Conservation (phyloP, 2,113 vertebrate genomes). For the Eulemur macaco region DNA sequence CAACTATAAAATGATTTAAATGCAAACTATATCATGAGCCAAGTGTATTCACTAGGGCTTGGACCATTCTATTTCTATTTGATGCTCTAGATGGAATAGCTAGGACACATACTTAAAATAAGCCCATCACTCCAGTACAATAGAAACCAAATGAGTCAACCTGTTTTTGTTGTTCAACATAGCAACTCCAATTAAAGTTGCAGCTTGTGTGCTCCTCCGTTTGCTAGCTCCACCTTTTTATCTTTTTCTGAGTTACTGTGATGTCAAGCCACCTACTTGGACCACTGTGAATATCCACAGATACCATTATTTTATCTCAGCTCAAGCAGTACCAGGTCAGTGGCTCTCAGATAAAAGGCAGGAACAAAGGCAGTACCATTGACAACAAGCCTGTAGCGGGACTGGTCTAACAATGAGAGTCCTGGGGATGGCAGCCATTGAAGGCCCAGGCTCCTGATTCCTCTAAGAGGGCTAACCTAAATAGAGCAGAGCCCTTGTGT, state of each 20-base stretch:
- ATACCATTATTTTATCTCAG: slow-evolving; percentile 53
- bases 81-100: slow-evolving; percentile 38
- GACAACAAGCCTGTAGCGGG: not conserved
- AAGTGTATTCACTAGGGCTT: slow-evolving; percentile 43
- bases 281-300: slow-evolving; percentile 42
- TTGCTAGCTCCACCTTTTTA: slow-evolving; percentile 46
- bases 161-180: slow-evolving; percentile 62
- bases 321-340: slow-evolving; percentile 5
- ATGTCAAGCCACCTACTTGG: slow-evolving; percentile 42
- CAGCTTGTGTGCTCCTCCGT: slow-evolving; percentile 1
- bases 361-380: not conserved
- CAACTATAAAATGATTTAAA: slow-evolving; percentile 71
- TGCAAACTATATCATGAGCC: slow-evolving; percentile 61
- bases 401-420: not conserved
- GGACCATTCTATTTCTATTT: slow-evolving; percentile 57
- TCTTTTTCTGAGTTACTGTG: slow-evolving; percentile 42
- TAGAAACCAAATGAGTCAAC: slow-evolving; percentile 61
- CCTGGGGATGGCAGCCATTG: not conserved
- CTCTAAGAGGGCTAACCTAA: not conserved
- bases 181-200: slow-evolving; percentile 59
- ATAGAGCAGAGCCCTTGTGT: not conserved
- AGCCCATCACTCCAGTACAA: slow-evolving; percentile 23
- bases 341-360: not conserved
- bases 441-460: not conserved
- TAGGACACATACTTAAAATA: slow-evolving; percentile 57